Evolutionary conservation across 2,888 invertebrate genomes (phyloP), one percentile per base, ranked within the genome.

Genomic region (Leuctra nigra): DNA sequence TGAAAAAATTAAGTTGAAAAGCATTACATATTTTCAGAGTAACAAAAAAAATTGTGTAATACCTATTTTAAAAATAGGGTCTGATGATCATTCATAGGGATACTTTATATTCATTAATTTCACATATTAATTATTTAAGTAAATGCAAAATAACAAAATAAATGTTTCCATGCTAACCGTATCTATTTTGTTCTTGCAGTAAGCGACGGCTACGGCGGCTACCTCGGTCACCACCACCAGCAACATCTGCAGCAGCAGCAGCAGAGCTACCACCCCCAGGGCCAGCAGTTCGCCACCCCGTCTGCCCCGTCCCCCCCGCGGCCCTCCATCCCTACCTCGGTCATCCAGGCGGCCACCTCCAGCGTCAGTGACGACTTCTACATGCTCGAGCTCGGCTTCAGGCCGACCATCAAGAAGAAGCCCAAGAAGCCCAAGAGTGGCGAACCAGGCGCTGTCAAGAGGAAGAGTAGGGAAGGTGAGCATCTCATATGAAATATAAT

Each of bases 321-420:
- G n/a, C 59, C 59, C 11, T 75, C 81, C 68, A 77, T 85, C 70
- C 81, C 86, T 71, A 81, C 79, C 56, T 79, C 80, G 59, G 82
- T 82, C 56, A 83, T 83, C 60, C 89, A 89, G 70, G 86, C 89
- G 66, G 83, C 82, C 60, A 87, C 89, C 69, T 87, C 87, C 72
- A 87, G 88, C 67, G 87, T 90, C 61, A 88, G 88, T 75, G 91
- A 92, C 76, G 91, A 91, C 75, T 84, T 90, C 66, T 91, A 91
- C 77, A 80, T 86, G 73, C 75, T 86, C 62, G 86, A 86, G 68
- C 74, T 84, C 59, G 86, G 86, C 62, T 87, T 86, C 71, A 84
- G 84, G 61, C 86, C 87, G 64, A 73, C 84, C 62, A 85, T 87
- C 73, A 81, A 86, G 72, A 89, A 89, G 78, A 91, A 91, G 73